phyloP scores from a whole-genome alignment of 1,140 invertebrate genomes.

The Venturia canescens region DNA sequence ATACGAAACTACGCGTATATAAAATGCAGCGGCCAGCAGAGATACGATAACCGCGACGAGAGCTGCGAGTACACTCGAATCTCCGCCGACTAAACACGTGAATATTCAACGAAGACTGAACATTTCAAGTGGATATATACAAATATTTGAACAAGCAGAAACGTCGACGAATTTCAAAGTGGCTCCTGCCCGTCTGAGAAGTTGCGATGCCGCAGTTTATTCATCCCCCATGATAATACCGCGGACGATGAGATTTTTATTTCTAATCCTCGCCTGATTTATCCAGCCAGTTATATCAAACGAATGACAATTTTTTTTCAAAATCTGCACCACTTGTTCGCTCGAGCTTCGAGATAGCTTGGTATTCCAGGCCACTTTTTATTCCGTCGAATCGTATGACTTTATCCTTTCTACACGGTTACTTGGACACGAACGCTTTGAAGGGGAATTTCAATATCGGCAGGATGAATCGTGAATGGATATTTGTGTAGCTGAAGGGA shows the following conservation, averaged over 20 bases:
- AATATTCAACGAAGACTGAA: constrained; percentile 10
- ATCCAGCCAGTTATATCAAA: no score
- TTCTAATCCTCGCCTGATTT: no score
- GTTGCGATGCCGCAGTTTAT: neutral
- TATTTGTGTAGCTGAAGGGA: constrained; percentile 11
- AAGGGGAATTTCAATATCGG: constrained; percentile 1
- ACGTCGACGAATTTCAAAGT: neutral
- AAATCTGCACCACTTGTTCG: no score
- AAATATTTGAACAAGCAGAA: neutral
- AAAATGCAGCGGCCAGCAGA: neutral
- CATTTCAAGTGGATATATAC: constrained; percentile 5
- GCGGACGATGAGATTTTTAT: no score
- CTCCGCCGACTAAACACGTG: neutral
- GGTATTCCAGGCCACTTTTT: no score
- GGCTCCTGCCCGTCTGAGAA: neutral
- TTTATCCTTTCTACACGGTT: neutral
- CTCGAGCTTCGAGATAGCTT: no score
- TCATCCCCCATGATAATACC: no score
- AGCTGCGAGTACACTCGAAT: neutral
- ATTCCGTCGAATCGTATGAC: no score
- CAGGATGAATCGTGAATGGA: neutral
- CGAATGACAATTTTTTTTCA: neutral
- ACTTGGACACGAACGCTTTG: neutral
- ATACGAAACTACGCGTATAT: neutral
- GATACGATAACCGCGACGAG: constrained; percentile 1